phyloP scores from a whole-genome alignment of 2,888 invertebrate species.

The Pheosia tremula region DNA sequence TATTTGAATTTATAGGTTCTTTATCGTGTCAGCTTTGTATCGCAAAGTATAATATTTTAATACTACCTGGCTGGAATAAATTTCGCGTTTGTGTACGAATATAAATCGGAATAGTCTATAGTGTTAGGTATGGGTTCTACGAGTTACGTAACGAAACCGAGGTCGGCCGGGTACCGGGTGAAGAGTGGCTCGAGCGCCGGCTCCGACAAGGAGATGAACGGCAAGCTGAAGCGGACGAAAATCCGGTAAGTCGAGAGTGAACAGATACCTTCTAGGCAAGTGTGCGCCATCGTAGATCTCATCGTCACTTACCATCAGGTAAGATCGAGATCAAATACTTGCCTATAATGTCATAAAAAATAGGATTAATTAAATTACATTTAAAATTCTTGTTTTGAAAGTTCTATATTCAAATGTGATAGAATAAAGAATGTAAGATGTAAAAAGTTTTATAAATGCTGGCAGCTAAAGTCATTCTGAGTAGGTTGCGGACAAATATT shows the following conservation, averaged over 20 bases:
- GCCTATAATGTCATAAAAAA: too few species aligned
- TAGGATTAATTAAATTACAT: conserved; percentile 11
- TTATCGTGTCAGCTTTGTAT: conserved; percentile 25
- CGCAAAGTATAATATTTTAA: conserved; percentile 31
- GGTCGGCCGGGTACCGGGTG: conserved; percentile 63
- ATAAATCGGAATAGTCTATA: conserved; percentile 35
- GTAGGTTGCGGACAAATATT: too few species aligned
- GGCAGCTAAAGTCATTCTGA: too few species aligned
- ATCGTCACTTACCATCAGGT: too few species aligned
- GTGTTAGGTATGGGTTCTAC: conserved; percentile 81
- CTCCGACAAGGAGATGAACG: conserved; percentile 78
- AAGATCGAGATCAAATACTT: too few species aligned
- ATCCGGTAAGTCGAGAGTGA: conserved; percentile 73
- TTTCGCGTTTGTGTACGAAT: conserved; percentile 40
- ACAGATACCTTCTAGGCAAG: too few species aligned
- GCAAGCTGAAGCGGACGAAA: conserved; percentile 71
- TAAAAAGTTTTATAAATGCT: background rate
- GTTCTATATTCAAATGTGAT: background rate
- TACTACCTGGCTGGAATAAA: conserved; percentile 35
- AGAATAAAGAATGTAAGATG: background rate
- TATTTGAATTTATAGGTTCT: conserved; percentile 46
- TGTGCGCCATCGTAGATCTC: too few species aligned
- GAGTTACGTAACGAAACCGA: conserved; percentile 73
- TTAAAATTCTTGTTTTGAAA: conserved; percentile 6
- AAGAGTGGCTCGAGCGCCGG: conserved; percentile 77